Conservation (phyloP, 2,797 vertebrate genomes). For the Sarcophilus harrisii region DNA sequence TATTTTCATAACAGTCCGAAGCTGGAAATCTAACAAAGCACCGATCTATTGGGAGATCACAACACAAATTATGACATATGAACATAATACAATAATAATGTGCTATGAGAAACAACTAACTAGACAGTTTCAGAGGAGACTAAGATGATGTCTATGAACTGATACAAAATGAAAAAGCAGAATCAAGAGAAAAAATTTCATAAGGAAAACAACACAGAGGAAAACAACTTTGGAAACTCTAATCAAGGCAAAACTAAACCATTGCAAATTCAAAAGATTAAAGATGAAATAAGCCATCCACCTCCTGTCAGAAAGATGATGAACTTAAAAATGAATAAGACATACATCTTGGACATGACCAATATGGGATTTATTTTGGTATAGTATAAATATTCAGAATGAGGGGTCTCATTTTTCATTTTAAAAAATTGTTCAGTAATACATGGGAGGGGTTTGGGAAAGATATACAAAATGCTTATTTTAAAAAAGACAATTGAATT, state of each 20-base stretch:
- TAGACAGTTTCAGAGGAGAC: background rate
- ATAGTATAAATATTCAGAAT: background rate
- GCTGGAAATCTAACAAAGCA: accelerated
- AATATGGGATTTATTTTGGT: background rate
- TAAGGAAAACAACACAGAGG: background rate
- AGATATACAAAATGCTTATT: background rate
- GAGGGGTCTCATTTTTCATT: background rate
- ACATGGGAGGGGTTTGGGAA: background rate
- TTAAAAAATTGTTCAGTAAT: background rate
- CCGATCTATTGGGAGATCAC: accelerated
- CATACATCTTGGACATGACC: background rate
- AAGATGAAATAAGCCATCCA: background rate
- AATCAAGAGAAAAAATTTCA: background rate
- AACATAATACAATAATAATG: accelerated
- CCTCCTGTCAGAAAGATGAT: background rate
- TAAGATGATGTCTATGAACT: background rate
- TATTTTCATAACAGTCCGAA: background rate
- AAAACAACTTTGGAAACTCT: background rate
- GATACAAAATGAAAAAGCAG: background rate
- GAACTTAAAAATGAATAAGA: background rate
- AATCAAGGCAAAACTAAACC: background rate
- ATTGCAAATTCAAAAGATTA: background rate
- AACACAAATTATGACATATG: background rate
- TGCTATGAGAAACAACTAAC: background rate
- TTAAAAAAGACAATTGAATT: background rate